Base-by-base conservation (phyloP, 1,140 invertebrate species). In the Amphibalanus amphitrite region DNA sequence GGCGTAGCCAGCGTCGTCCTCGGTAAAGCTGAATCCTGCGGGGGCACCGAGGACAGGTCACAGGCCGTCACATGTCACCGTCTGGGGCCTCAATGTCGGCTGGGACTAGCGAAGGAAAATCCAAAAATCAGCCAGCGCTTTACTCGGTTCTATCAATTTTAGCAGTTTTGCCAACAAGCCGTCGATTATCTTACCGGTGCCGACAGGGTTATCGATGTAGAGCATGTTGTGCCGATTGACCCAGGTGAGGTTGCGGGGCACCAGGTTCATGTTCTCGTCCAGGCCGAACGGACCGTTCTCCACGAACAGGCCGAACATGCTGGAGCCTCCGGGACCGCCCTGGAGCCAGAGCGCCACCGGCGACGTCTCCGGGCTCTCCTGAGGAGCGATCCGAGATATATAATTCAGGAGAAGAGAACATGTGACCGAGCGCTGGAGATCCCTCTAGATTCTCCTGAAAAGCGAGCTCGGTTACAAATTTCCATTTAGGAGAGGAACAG, bases 181-280 rank as follows among this genome's bases (percentile, higher is more conserved):
- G n/a, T n/a, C n/a, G 59, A 74, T 40, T 0, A 65, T 38, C 69
- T 59, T 70, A 79, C 80, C 81, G 28, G 90, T 89, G 1, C 90
- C 90, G 67, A 92, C 91, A 10, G 92, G 92, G 79, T 92, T 93
- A 77, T 95, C 92, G 71, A 94, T 89, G 76, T 90, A 94, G 26
- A 94, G 82, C 30, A 94, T 77, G 77, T 89, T 88, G 76, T 90
- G 88, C 8, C 83, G 85, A 25, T 83, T 80, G 71, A 85, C 87
- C 91, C 91, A 94, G 13, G 87, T 87, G 69, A 86, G 86, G 76
- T 88, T 84, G 33, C 89, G 69, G 0, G 83, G 77, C 79, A 75
- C 79, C 84, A 87, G 74, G 77, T 82, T 85, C 25, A 84, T 82
- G 70, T 88, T 81, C 72, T 82, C 79, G 26, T 83, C 84, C 29